A percentile compares a stretch with the other conserved stretches of the same genome.
These are phyloP conservation scores for Sebastes melanostomus DNA, from an alignment of 2,797 vertebrate species.

Conservation along the genomic window DNA sequence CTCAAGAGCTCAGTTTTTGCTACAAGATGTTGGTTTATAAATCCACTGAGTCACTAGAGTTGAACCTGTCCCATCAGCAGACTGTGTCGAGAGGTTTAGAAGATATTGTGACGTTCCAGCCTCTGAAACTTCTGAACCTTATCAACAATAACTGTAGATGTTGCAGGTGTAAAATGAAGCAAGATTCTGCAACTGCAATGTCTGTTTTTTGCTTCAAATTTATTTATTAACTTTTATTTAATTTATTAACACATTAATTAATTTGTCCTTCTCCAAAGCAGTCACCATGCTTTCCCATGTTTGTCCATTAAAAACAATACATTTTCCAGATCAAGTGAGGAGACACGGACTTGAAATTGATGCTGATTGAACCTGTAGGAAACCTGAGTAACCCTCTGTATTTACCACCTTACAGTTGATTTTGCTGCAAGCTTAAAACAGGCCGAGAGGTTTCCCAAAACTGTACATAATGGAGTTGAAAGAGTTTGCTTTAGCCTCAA, in stretches of 20 bases:
- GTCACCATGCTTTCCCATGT: neutral
- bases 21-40: neutral
- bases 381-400: neutral
- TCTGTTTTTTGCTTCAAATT: neutral
- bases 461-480: neutral
- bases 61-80: neutral
- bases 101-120: neutral
- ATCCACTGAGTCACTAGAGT: neutral
- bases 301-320: neutral
- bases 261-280: neutral
- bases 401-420: neutral
- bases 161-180: neutral
- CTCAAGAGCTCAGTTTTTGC: neutral
- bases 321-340: neutral
- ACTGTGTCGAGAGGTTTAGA: neutral
- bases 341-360: neutral
- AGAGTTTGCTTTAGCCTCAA: slow-evolving; percentile 4
- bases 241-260: too few species aligned
- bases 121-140: neutral
- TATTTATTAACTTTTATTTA: too few species aligned
- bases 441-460: neutral
- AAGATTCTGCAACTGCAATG: neutral
- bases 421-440: neutral
- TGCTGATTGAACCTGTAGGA: neutral
- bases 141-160: neutral